These are phyloP conservation scores for Bicyclus anynana DNA, from an alignment of 1,140 invertebrate genomes.

Conservation along the genomic window DNA sequence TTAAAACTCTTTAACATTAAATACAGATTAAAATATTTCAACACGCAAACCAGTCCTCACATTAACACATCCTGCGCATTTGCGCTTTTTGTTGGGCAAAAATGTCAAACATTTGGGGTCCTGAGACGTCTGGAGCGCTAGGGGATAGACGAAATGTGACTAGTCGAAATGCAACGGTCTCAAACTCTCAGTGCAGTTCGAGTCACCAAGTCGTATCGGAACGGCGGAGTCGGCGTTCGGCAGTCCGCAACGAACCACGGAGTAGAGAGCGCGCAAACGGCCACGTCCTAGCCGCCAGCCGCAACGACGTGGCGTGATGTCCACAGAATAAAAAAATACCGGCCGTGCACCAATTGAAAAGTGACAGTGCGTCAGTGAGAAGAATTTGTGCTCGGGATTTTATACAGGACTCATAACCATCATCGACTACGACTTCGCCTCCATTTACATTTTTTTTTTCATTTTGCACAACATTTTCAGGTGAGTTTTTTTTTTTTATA, in stretches of 20 bases:
- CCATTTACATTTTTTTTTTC: constrained; percentile 29
- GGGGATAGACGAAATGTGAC: background rate
- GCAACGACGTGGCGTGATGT: constrained; percentile 54
- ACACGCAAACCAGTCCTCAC: background rate
- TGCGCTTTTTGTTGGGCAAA: constrained; percentile 4
- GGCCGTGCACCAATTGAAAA: constrained; percentile 51
- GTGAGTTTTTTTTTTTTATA: constrained; percentile 38
- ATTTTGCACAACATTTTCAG: constrained; percentile 54
- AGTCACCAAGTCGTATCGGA: constrained; percentile 8
- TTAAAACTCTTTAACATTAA: background rate
- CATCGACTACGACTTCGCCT: constrained; percentile 31
- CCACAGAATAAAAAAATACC: constrained; percentile 50
- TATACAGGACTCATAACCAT: constrained; percentile 36
- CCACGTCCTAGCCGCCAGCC: constrained; percentile 36
- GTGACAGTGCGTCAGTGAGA: constrained; percentile 67
- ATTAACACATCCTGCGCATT: constrained; percentile 7
- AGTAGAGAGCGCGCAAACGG: constrained; percentile 49
- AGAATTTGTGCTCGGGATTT: constrained; percentile 50
- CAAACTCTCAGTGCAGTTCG: constrained; percentile 26
- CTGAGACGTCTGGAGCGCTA: background rate
- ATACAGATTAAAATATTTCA: background rate
- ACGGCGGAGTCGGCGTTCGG: constrained; percentile 20
- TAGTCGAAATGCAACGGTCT: constrained; percentile 28
- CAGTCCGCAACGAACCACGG: constrained; percentile 59
- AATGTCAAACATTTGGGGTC: constrained; percentile 14